Evolutionary conservation across 2,888 invertebrate genomes (phyloP), one percentile per base, ranked within the genome.

Genomic region (Zygaena filipendulae): DNA sequence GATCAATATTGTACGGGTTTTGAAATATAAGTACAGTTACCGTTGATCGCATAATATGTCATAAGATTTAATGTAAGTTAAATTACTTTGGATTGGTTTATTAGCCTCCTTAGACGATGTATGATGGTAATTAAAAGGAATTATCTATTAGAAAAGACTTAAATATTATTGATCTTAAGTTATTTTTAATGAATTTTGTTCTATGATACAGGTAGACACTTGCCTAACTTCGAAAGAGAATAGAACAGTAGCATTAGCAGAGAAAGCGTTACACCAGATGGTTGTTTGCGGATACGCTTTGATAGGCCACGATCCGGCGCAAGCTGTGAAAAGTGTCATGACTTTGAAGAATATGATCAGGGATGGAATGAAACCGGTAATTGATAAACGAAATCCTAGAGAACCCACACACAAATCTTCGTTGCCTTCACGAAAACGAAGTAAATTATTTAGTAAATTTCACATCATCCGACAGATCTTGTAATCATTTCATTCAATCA

Each of bases 211-310:
- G 74, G 43, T 66, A 8, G 62, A 70, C 2, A 29, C 13, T 3
- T 77, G 77, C 24, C 44, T 77, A 2, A 12, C 31, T 6, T 39
- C 44, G n/a, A 53, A 49, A 14, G 61, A 69, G 30, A 72, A 70
- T 24, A 52, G 52, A 19, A 74, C 72, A 0, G 37, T 63, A 18
- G 43, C 49, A 0, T 32, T 77, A n/a, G 74, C 75, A 0, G 75
- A 77, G 46, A 74, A 64, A 36, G 68, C 75, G 2, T 46, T 79
- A 0, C 77, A 77, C 27, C 74, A 77, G 43, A 75, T 79, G 75
- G 77, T 75, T 21, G 61, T 77, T 2, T 79, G 77, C 31, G 77
- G 77, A 0, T 77, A 77, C 29, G 74, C 77, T 0, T 45, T 77
- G 32, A 77, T 77, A 3, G 77, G 77, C 0, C 77, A 77, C 23